phyloP scores from a whole-genome alignment of 2,797 vertebrate genomes.

The Centropyge bicolor region DNA sequence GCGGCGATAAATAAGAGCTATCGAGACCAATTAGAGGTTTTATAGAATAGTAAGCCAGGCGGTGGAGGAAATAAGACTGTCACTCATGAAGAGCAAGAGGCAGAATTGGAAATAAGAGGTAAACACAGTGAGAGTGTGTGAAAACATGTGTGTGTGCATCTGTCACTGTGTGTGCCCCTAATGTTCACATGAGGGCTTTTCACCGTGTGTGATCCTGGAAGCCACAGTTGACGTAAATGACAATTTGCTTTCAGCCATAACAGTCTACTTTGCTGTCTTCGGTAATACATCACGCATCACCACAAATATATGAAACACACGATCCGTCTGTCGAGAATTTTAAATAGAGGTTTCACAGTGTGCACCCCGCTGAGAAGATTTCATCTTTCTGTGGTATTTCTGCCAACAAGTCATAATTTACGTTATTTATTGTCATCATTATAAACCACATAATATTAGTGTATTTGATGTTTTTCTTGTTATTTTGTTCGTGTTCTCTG shows the following conservation, averaged over 20 bases:
- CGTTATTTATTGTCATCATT: conserved; percentile 15
- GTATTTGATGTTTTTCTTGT: neutral
- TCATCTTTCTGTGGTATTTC: conserved; percentile 51
- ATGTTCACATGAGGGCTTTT: conserved; percentile 32
- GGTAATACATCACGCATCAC: conserved; percentile 67
- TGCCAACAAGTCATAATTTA: conserved; percentile 19
- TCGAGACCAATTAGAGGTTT: conserved; percentile 80
- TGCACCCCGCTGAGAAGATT: conserved; percentile 49
- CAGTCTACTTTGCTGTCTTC: conserved; percentile 56
- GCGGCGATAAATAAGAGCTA: conserved; percentile 78
- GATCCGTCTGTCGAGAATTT: conserved; percentile 28
- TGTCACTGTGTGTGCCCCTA: conserved; percentile 36
- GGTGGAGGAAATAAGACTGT: conserved; percentile 73
- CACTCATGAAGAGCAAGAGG: conserved; percentile 57
- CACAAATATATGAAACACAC: conserved; percentile 64
- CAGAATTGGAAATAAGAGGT: conserved; percentile 13
- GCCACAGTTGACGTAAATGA: conserved; percentile 72
- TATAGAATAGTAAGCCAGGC: conserved; percentile 65
- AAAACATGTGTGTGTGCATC: conserved; percentile 10
- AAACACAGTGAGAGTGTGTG: conserved; percentile 27
- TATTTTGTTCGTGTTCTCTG: neutral
- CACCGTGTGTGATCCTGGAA: conserved; percentile 64
- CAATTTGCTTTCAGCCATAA: conserved; percentile 63
- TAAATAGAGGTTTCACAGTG: conserved; percentile 48
- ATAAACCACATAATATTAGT: neutral